phyloP scores from a whole-genome alignment of 2,797 vertebrate genomes.

The Aphelocoma californica region DNA sequence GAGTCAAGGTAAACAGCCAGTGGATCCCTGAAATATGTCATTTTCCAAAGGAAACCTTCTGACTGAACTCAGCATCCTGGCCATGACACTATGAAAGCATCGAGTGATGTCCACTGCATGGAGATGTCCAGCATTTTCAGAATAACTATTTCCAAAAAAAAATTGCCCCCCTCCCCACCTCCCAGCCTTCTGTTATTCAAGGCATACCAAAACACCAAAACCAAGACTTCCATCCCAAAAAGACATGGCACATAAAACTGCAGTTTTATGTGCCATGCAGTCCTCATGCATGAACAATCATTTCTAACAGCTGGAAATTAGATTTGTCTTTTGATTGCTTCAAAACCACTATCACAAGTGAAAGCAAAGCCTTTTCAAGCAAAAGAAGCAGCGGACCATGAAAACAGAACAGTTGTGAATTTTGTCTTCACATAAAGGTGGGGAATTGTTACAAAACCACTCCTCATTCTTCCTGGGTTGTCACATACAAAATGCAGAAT shows the following conservation, averaged over 20 bases:
- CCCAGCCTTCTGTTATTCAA: not conserved
- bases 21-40: not conserved
- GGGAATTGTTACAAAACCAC: conserved; percentile 37
- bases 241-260: not conserved
- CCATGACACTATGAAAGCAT: not conserved
- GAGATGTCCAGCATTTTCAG: not conserved
- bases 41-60: not conserved
- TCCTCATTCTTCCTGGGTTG: not conserved
- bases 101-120: not conserved
- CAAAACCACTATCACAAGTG: conserved; percentile 52
- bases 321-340: conserved; percentile 62
- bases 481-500: not conserved
- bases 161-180: fast-evolving
- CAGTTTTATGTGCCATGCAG: not conserved
- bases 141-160: not conserved
- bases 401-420: conserved; percentile 47
- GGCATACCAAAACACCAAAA: conserved; percentile 26
- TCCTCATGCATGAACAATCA: conserved; percentile 43
- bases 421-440: conserved; percentile 34
- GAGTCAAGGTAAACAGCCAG: not conserved
- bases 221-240: conserved; percentile 2
- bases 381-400: conserved; percentile 48
- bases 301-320: conserved; percentile 56
- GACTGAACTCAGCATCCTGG: not conserved
- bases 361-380: conserved; percentile 63